These are phyloP conservation scores for Verasper variegatus DNA, from an alignment of 2,113 vertebrate genomes.

Conservation along the genomic window DNA sequence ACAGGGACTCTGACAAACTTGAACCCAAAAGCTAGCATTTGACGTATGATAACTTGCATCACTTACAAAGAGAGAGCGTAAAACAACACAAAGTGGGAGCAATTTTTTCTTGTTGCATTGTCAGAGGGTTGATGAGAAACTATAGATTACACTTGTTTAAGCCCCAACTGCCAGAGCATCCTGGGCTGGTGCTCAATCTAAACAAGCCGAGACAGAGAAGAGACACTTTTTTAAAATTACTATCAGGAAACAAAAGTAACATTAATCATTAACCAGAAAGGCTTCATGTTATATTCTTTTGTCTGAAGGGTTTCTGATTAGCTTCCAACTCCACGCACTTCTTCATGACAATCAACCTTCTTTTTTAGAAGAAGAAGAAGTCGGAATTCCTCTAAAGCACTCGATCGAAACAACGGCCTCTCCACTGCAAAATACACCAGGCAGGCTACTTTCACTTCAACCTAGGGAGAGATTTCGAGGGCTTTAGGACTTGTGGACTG, in stretches of 20 bases:
- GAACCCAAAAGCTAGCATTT: constrained; percentile 25
- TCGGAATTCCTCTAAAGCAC: constrained; percentile 49
- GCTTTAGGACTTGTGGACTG: constrained; percentile 71
- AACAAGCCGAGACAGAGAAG: constrained; percentile 11
- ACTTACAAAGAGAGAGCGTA: constrained; percentile 5
- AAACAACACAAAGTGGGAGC: constrained; percentile 12
- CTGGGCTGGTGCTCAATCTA: constrained; percentile 26
- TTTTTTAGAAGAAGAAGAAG: constrained; percentile 25
- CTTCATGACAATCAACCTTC: constrained; percentile 30
- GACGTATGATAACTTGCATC: constrained; percentile 22
- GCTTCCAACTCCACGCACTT: constrained; percentile 26
- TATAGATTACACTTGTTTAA: constrained; percentile 39
- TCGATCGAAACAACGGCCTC: constrained; percentile 62
- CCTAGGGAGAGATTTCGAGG: constrained; percentile 72
- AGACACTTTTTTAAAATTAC: not conserved
- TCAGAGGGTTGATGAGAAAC: constrained; percentile 11
- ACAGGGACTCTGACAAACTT: constrained; percentile 26
- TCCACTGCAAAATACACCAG: constrained; percentile 58
- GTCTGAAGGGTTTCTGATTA: constrained; percentile 20
- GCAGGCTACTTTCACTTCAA: constrained; percentile 66
- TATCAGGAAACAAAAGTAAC: constrained; percentile 22
- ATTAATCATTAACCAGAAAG: constrained; percentile 14
- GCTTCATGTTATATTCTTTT: constrained; percentile 19
- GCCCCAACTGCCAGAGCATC: constrained; percentile 14
- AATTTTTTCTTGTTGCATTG: not conserved